Conservation (phyloP, 2,888 invertebrate species). For the Dicyrtoma fusca region DNA sequence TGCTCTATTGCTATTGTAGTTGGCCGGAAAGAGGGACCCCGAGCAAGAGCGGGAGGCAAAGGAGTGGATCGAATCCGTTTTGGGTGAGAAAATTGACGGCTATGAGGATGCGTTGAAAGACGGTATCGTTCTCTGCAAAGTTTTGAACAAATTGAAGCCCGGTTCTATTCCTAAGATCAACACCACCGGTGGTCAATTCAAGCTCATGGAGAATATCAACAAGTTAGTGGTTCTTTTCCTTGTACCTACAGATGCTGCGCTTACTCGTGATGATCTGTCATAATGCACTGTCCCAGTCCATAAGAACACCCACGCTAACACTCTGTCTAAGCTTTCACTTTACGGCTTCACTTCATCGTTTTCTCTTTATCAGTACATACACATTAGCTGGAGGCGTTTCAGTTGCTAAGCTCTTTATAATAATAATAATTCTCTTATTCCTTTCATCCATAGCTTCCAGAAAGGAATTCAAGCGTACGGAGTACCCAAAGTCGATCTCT, state of each 20-base stretch:
- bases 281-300: neutral
- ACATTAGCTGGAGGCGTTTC: neutral
- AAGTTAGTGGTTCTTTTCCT: conserved; percentile 66
- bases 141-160: conserved; percentile 92
- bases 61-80: conserved; percentile 85
- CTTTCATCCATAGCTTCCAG: conserved; percentile 70
- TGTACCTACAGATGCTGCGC: too few relatives aligned
- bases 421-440: neutral
- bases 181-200: conserved; percentile 94
- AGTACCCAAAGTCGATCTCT: conserved; percentile 86
- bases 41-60: conserved; percentile 85
- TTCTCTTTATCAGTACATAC: neutral
- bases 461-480: conserved; percentile 84
- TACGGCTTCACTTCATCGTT: neutral
- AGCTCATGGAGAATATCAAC: conserved; percentile 99
- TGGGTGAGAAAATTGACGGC: conserved; percentile 85
- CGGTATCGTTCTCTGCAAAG: conserved; percentile 87
- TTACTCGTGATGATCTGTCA: too few relatives aligned
- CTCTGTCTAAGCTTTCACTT: neutral
- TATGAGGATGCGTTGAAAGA: conserved; percentile 91
- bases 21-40: conserved; percentile 80
- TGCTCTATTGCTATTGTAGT: conserved; percentile 62
- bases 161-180: conserved; percentile 89
- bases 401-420: conserved; percentile 6
- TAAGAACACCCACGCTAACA: too few relatives aligned